These are phyloP conservation scores for Gonioctena quinquepunctata DNA, from an alignment of 1,140 invertebrate genomes.

Conservation along the genomic window DNA sequence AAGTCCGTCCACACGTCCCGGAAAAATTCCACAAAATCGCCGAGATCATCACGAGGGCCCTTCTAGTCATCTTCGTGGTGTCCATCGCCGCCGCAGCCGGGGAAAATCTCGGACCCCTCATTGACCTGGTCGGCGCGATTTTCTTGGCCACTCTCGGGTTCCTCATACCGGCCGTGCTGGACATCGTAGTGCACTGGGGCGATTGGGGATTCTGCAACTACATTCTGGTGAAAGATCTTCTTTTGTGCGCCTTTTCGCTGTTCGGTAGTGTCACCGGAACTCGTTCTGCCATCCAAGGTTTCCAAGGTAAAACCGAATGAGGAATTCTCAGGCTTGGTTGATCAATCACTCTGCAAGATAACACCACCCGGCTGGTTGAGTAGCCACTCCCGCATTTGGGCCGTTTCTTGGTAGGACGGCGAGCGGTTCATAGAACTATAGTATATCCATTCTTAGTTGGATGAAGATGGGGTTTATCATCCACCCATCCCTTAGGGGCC, in stretches of 20 bases:
- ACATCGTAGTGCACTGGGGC: constrained; percentile 71
- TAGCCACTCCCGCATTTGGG: no score
- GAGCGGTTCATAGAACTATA: no score
- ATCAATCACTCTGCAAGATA: no score
- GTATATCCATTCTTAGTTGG: no score
- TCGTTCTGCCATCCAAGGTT: constrained; percentile 29
- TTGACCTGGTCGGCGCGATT: constrained; percentile 88
- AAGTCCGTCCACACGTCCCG: constrained; percentile 56
- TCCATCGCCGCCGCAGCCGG: constrained; percentile 75
- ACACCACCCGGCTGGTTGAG: no score
- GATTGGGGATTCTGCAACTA: constrained; percentile 61
- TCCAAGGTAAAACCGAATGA: no score
- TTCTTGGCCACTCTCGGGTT: constrained; percentile 86
- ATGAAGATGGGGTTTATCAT: no score
- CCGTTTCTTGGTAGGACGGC: no score
- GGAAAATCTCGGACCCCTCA: constrained; percentile 83
- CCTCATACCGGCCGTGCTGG: constrained; percentile 81
- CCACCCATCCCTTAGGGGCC: no score
- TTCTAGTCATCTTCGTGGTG: constrained; percentile 65
- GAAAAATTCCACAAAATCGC: constrained; percentile 63
- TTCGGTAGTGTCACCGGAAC: constrained; percentile 67
- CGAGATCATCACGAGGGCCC: constrained; percentile 68
- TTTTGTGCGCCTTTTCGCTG: constrained; percentile 64
- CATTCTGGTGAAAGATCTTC: constrained; percentile 68
- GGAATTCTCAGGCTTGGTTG: no score